Conservation (phyloP, 2,113 vertebrate species). For the Montifringilla adamsi region DNA sequence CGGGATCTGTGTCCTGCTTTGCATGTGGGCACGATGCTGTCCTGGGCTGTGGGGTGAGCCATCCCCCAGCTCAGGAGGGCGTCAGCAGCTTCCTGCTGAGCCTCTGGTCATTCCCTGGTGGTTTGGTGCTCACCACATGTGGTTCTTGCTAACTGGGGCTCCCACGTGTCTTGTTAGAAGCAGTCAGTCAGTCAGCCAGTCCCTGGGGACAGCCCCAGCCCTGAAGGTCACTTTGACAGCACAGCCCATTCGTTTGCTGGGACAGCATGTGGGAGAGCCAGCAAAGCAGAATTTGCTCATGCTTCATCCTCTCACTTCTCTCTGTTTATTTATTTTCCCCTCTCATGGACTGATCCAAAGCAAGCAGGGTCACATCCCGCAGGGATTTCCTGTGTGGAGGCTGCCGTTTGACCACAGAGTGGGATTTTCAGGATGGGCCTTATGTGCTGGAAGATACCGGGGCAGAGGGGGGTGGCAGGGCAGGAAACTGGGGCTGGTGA, state of each 20-base stretch:
- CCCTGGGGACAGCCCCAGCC: not conserved
- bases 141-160: not conserved
- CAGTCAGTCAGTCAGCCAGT: not conserved
- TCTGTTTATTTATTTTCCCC: constrained; percentile 4
- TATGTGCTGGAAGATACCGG: fast-evolving
- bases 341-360: not conserved
- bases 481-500: not conserved
- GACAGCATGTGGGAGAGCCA: not conserved
- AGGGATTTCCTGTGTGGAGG: not conserved
- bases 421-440: not conserved
- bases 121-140: not conserved
- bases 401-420: not conserved
- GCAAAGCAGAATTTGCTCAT: not conserved
- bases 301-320: not conserved
- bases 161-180: not conserved
- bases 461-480: not conserved
- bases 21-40: fast-evolving
- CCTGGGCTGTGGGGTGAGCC: fast-evolving
- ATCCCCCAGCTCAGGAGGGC: fast-evolving
- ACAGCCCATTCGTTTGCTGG: not conserved
- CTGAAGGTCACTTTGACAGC: constrained; percentile 6
- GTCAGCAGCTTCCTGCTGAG: not conserved
- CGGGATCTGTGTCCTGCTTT: fast-evolving
- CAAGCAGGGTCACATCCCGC: not conserved
- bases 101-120: fast-evolving